Percentiles rank a stretch among this genome's conserved stretches.
Conservation (phyloP, 2,888 invertebrate species). For the Drosophila helvetica region DNA sequence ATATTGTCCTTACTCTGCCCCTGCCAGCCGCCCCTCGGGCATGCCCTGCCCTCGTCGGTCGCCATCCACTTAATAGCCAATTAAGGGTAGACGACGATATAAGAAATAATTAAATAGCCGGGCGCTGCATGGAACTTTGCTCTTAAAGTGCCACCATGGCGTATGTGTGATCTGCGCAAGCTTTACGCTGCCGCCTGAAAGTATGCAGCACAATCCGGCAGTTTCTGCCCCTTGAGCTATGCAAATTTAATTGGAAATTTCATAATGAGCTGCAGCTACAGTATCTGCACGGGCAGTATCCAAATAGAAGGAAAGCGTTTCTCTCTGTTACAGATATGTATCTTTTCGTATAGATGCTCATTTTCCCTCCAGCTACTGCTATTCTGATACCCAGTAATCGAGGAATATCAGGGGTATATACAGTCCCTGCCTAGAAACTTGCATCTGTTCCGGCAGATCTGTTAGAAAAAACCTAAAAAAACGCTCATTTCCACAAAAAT, state of each 20-base stretch:
- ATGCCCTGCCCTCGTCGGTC: conserved; percentile 14
- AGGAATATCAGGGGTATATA: neutral
- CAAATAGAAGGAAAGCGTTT: conserved; percentile 10
- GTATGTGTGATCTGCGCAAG: conserved; percentile 51
- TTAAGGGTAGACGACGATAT: conserved; percentile 83
- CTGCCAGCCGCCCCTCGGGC: no score
- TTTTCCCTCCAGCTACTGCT: neutral
- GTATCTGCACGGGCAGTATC: neutral
- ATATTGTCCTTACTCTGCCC: conserved; percentile 41
- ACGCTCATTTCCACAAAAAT: no score
- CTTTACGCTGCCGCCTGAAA: conserved; percentile 48
- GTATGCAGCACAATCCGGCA: conserved; percentile 42
- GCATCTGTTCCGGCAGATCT: no score
- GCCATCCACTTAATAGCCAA: conserved; percentile 82
- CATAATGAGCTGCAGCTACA: conserved; percentile 52
- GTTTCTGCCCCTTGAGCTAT: conserved; percentile 30
- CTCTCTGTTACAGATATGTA: neutral
- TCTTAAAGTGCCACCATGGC: conserved; percentile 40
- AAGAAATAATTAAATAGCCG: conserved; percentile 83
- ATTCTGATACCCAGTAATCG: neutral
- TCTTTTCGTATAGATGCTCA: neutral
- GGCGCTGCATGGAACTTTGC: conserved; percentile 75
- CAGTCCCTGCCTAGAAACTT: neutral
- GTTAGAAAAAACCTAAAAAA: no score
- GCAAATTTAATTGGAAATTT: conserved; percentile 54